These are phyloP conservation scores for fruit fly (Drosophila melanogaster) DNA, from an alignment of 1,140 invertebrate species.

Conservation along the genomic window Release_6_plus_ISO1_MT NT_033777.3:13281501-13282000, in stretches of 20 bases:
- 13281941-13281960: slow-evolving; percentile 27
- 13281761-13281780: neutral
- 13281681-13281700: slow-evolving; percentile 3
- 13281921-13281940: slow-evolving; percentile 49
- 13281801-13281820: neutral
- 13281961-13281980: slow-evolving; percentile 62
- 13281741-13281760: neutral
- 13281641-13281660: slow-evolving; percentile 7
- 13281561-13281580: neutral
- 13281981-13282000: slow-evolving; percentile 47
- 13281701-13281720: slow-evolving; percentile 20
- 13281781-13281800: slow-evolving; percentile 6
- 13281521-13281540: neutral
- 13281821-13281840: neutral
- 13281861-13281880: slow-evolving; percentile 30
- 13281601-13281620: neutral
- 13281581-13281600: neutral
- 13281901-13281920: slow-evolving; percentile 32
- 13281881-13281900: slow-evolving; percentile 30
- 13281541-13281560: neutral
- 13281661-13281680: neutral
- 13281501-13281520: slow-evolving; percentile 1
- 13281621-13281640: slow-evolving; percentile 10
- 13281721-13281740: slow-evolving; percentile 1
- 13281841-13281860: neutral